These are phyloP conservation scores for Caenorhabditis latens DNA, from an alignment of 1,140 invertebrate genomes.

Conservation along the genomic window DNA sequence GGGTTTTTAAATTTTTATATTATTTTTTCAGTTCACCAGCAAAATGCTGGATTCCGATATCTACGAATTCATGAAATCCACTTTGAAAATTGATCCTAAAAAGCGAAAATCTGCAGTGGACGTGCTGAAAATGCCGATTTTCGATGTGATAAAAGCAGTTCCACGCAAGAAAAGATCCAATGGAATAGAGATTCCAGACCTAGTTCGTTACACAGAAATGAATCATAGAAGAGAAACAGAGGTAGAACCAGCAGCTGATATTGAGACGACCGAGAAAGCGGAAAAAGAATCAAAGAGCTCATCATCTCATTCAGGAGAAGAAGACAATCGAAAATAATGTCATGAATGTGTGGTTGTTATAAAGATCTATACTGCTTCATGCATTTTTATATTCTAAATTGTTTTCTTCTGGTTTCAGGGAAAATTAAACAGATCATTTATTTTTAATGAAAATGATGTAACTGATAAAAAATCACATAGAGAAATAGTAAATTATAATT, in stretches of 20 bases:
- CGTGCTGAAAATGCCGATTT: constrained; percentile 25
- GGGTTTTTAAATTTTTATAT: background rate
- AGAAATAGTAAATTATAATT: no score
- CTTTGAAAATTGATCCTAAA: constrained; percentile 37
- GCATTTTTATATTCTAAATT: background rate
- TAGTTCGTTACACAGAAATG: constrained; percentile 6
- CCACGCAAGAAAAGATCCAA: constrained; percentile 36
- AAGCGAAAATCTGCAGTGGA: constrained; percentile 20
- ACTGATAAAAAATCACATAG: no score
- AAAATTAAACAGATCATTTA: no score
- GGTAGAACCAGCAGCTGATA: background rate
- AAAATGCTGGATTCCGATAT: constrained; percentile 14
- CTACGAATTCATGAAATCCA: constrained; percentile 21
- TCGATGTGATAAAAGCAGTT: constrained; percentile 1
- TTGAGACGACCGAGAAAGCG: constrained; percentile 3
- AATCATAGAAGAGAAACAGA: constrained; percentile 27
- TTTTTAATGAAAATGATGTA: no score
- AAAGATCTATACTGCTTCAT: background rate
- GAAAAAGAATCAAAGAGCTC: constrained; percentile 8
- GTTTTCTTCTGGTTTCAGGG: no score
- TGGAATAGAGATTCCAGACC: constrained; percentile 16
- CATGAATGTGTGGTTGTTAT: background rate
- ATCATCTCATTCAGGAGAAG: background rate
- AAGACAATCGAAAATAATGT: background rate
- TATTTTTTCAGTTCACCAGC: constrained; percentile 48